Conservation (phyloP, 2,113 vertebrate species). For the Bubo blakistoni region DNA sequence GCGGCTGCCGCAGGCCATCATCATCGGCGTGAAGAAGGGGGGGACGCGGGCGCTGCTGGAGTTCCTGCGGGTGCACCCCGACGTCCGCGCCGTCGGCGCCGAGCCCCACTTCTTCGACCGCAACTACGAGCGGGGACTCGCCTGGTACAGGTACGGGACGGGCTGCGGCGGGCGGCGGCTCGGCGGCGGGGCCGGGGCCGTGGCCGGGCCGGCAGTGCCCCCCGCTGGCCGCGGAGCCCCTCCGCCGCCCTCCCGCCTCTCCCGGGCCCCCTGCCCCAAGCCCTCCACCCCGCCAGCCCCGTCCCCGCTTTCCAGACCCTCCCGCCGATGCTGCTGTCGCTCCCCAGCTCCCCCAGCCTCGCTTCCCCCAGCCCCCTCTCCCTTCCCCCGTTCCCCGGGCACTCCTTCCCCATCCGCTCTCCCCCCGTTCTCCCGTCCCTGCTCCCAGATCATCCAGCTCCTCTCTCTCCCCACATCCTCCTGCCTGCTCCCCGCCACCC, state of each 20-base stretch:
- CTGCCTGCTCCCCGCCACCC: neutral
- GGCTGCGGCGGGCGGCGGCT: neutral
- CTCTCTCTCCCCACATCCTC: neutral
- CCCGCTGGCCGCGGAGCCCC: neutral
- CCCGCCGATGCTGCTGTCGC: neutral
- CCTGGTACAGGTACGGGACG: constrained; percentile 85
- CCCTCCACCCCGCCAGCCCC: neutral
- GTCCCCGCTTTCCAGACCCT: too few species aligned
- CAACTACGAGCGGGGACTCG: constrained; percentile 88
- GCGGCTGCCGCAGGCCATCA: constrained; percentile 89
- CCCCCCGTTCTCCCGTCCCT: neutral
- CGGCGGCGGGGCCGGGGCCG: neutral
- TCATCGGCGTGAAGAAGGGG: constrained; percentile 92
- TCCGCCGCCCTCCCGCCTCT: neutral
- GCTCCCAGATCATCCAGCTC: neutral
- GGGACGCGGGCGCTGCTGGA: constrained; percentile 92
- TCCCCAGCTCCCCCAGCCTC: neutral
- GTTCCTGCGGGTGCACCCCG: constrained; percentile 91
- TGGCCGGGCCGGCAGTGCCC: constrained; percentile 23
- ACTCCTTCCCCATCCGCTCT: fast-evolving
- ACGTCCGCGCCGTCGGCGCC: constrained; percentile 89
- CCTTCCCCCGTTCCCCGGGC: neutral
- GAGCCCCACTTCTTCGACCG: constrained; percentile 97
- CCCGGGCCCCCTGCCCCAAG: neutral
- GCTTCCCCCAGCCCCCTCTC: neutral